A percentile compares a stretch with the other conserved stretches of the same genome.
These are phyloP conservation scores for Diplodus puntazzo DNA, from an alignment of 2,797 vertebrate genomes.

Conservation along the genomic window DNA sequence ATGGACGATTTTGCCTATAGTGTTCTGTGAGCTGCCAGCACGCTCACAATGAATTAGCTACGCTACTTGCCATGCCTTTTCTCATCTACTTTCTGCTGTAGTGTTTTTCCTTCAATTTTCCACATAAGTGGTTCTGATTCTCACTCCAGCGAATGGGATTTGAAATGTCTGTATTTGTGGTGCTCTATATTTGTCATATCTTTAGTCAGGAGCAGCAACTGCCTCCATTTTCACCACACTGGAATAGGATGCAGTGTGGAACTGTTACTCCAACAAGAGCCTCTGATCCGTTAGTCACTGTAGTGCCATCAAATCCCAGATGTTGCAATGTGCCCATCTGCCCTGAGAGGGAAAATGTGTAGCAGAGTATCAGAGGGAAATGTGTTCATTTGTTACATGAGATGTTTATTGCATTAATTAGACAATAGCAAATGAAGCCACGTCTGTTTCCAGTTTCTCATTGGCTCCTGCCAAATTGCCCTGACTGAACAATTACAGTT, in stretches of 20 bases:
- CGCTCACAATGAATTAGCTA: slow-evolving; percentile 77
- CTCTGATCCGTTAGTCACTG: slow-evolving; percentile 83
- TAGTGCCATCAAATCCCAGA: slow-evolving; percentile 88
- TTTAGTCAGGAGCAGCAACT: slow-evolving; percentile 54
- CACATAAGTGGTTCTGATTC: slow-evolving; percentile 76
- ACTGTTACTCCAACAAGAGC: slow-evolving; percentile 69
- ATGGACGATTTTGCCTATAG: slow-evolving; percentile 57
- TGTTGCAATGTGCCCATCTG: slow-evolving; percentile 90
- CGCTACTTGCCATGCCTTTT: slow-evolving; percentile 69
- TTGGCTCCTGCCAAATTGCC: slow-evolving; percentile 96
- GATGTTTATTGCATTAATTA: slow-evolving; percentile 98
- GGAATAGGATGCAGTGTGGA: slow-evolving; percentile 42
- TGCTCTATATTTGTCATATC: slow-evolving; percentile 68
- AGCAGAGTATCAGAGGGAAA: slow-evolving; percentile 86
- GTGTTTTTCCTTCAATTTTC: slow-evolving; percentile 83
- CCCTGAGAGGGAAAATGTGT: slow-evolving; percentile 78
- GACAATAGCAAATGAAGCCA: slow-evolving; percentile 96
- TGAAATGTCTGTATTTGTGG: slow-evolving; percentile 67
- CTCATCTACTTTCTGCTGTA: slow-evolving; percentile 76
- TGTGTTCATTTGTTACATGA: slow-evolving; percentile 92
- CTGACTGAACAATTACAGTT: slow-evolving; percentile 96
- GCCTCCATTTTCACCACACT: slow-evolving; percentile 42
- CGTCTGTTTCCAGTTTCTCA: slow-evolving; percentile 93
- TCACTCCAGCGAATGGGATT: slow-evolving; percentile 58
- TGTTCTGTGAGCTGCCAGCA: slow-evolving; percentile 62